These are phyloP conservation scores for Heteronetta atricapilla DNA, from an alignment of 2,113 vertebrate species.

Conservation along the genomic window DNA sequence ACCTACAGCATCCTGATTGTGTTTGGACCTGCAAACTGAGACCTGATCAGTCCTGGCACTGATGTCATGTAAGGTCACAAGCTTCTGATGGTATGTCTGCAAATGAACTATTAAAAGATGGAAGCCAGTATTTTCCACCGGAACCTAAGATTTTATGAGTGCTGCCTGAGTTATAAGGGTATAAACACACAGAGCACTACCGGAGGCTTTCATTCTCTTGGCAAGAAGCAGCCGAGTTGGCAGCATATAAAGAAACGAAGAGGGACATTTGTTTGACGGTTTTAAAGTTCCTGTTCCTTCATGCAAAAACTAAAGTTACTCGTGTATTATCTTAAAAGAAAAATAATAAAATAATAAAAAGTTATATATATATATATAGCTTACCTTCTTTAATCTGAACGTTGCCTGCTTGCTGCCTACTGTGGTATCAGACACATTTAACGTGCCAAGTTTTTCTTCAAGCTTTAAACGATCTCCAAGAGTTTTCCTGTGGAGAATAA, in stretches of 20 bases:
- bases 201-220: constrained; percentile 37
- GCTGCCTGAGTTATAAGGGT: neutral
- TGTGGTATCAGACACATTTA: constrained; percentile 82
- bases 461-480: constrained; percentile 91
- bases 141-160: neutral
- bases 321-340: neutral
- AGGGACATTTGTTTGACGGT: constrained; percentile 43
- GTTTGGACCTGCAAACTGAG: neutral
- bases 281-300: constrained; percentile 59
- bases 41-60: neutral
- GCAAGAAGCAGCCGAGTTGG: constrained; percentile 29
- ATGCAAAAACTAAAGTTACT: constrained; percentile 44
- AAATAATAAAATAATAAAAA: no score
- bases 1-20: neutral
- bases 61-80: constrained; percentile 8
- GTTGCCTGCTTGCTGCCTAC: constrained; percentile 97
- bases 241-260: constrained; percentile 49
- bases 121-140: neutral
- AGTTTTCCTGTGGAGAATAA: constrained; percentile 82
- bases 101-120: neutral
- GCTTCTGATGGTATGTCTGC: neutral
- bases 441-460: constrained; percentile 83
- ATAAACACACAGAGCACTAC: neutral
- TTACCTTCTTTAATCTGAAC: constrained; percentile 93
- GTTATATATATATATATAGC: neutral